phyloP scores from a whole-genome alignment of 2,113 vertebrate genomes.

The Megaceryle maxima region DNA sequence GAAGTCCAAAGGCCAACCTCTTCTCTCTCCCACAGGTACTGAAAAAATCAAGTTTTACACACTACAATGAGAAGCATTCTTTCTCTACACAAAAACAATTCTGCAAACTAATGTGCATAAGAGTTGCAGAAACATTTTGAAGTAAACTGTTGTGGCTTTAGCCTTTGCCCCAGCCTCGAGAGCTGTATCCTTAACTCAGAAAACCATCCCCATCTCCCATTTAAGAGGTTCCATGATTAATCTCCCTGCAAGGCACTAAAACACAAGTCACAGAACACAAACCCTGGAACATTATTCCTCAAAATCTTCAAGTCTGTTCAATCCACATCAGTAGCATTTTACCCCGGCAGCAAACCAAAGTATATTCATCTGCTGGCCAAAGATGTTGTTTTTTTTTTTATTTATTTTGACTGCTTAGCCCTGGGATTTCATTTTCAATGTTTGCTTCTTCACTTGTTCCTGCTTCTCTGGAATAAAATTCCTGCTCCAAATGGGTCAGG shows the following conservation, averaged over 20 bases:
- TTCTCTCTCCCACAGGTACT: neutral
- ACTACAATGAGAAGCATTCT: fast-evolving
- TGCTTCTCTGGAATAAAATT: neutral
- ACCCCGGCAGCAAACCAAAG: neutral
- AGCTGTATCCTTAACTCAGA: neutral
- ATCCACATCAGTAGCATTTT: fast-evolving
- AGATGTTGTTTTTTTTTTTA: neutral
- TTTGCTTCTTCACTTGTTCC: neutral
- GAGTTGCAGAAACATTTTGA: neutral
- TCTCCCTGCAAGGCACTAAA: neutral
- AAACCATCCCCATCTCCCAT: neutral
- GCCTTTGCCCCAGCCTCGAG: neutral
- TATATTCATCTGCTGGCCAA: neutral
- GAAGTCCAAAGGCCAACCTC: neutral
- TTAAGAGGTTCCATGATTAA: neutral
- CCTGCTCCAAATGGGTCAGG: neutral
- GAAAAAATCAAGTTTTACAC: neutral
- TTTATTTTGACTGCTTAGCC: neutral
- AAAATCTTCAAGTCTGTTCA: neutral
- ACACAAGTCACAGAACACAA: neutral
- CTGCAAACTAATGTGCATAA: fast-evolving
- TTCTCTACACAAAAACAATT: neutral
- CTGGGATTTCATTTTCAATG: neutral
- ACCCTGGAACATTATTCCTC: neutral
- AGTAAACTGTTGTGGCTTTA: neutral